Percentiles rank a stretch among this genome's conserved stretches.
phyloP scores from a whole-genome alignment of 2,797 vertebrate species.

The Rhinophrynus dorsalis region DNA sequence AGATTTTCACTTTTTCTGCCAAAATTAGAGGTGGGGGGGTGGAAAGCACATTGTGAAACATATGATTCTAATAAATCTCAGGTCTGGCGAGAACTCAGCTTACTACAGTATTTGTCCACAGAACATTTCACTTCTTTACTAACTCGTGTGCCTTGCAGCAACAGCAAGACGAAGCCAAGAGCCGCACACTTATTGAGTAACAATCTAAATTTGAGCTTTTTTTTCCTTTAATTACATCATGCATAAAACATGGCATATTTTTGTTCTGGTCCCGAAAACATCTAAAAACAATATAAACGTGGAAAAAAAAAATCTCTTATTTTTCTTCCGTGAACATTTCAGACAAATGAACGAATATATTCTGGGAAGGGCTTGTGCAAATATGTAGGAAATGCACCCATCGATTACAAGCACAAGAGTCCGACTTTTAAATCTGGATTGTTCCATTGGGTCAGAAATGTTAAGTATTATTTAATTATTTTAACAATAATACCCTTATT shows the following conservation, averaged over 20 bases:
- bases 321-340: neutral
- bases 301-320: neutral
- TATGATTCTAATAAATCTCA: conserved; percentile 40
- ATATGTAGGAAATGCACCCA: neutral
- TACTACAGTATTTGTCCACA: conserved; percentile 39
- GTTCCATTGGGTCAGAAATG: neutral
- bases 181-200: conserved; percentile 44
- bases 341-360: neutral
- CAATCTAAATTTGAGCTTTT: neutral
- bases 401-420: neutral
- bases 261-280: neutral
- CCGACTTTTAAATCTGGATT: neutral
- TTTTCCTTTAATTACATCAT: conserved; percentile 35
- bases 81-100: conserved; percentile 17
- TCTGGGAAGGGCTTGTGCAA: neutral
- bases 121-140: conserved; percentile 43
- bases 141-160: conserved; percentile 40
- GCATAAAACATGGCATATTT: conserved; percentile 20
- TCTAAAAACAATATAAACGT: neutral
- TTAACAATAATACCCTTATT: conserved; percentile 1
- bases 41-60: conserved; percentile 36
- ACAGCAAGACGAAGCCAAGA: conserved; percentile 15
- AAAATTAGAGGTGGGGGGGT: neutral
- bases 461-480: conserved; percentile 1
- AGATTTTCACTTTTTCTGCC: conserved; percentile 34